phyloP scores from a whole-genome alignment of 2,113 vertebrate genomes.

The Archilochus colubris region DNA sequence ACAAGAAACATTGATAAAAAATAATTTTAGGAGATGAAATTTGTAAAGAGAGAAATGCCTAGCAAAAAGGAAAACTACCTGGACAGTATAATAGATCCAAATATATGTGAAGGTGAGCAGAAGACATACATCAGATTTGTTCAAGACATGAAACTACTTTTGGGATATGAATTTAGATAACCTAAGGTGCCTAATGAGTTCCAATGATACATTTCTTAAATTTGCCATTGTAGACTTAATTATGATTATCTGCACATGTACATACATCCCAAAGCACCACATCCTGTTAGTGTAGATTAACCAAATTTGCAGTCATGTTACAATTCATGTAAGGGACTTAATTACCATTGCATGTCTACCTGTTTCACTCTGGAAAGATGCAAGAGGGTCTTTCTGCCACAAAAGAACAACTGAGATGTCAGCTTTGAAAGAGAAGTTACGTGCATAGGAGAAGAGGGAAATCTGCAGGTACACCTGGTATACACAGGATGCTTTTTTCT shows the following conservation, averaged over 20 bases:
- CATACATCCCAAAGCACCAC: neutral
- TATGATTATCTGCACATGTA: neutral
- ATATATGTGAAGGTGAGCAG: neutral
- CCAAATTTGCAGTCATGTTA: neutral
- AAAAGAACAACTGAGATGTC: neutral
- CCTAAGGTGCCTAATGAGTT: neutral
- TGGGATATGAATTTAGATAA: neutral
- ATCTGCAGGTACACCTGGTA: neutral
- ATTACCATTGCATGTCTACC: neutral
- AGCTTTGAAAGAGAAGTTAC: neutral
- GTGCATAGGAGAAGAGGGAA: neutral
- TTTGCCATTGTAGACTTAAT: neutral
- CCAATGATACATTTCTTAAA: neutral
- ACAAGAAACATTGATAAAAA: neutral
- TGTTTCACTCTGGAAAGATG: neutral
- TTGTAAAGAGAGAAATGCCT: neutral
- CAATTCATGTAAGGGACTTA: neutral
- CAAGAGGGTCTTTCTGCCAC: neutral
- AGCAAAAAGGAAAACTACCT: neutral
- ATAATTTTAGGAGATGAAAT: neutral
- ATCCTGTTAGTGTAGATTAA: neutral
- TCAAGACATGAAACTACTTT: neutral
- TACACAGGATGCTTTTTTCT: neutral
- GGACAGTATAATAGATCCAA: neutral
- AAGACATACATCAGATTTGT: neutral